These are phyloP conservation scores for human DNA, from an alignment of 2,113 vertebrate genomes.

Conservation along the genomic window GRCh38 chrX:9182001-9182500, in stretches of 20 bases:
- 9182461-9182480: neutral
- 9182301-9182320: neutral
- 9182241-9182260: neutral
- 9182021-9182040: neutral
- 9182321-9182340: neutral
- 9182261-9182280: too few relatives aligned
- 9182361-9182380: neutral
- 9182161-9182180: neutral
- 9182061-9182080: neutral
- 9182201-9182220: neutral
- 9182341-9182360: neutral
- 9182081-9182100: neutral
- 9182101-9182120: neutral
- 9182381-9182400: neutral
- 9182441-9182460: neutral
- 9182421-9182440: neutral
- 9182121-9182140: neutral
- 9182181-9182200: neutral
- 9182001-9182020: neutral
- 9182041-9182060: neutral
- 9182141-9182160: neutral
- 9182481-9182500: neutral
- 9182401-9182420: neutral
- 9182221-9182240: neutral
- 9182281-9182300: neutral